These are phyloP conservation scores for Atrina japonica DNA, from an alignment of 2,888 invertebrate species.

Conservation along the genomic window DNA sequence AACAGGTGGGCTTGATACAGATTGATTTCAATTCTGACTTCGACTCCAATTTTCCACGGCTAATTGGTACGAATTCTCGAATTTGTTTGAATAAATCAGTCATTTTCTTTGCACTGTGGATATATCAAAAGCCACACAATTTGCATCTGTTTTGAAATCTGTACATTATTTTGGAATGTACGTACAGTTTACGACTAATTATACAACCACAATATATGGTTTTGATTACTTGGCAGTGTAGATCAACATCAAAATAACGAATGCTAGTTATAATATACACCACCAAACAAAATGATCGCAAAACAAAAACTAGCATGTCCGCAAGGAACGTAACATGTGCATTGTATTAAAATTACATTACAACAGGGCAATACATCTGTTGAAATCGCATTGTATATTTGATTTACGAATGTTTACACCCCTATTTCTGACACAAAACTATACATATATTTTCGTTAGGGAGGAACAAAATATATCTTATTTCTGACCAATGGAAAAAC, in stretches of 20 bases:
- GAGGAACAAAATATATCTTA: constrained; percentile 19
- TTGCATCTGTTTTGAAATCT: too few relatives aligned
- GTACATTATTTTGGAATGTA: too few relatives aligned
- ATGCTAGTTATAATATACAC: too few relatives aligned
- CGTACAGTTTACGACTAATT: too few relatives aligned
- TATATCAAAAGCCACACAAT: too few relatives aligned
- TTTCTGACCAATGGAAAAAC: constrained; percentile 28
- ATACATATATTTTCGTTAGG: constrained; percentile 18
- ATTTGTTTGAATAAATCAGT: too few relatives aligned
- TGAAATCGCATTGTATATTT: constrained; percentile 20
- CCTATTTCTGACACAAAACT: constrained; percentile 19
- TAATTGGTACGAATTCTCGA: constrained; percentile 12
- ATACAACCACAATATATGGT: too few relatives aligned
- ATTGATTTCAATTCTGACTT: constrained; percentile 4
- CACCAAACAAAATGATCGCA: too few relatives aligned
- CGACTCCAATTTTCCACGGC: constrained; percentile 1
- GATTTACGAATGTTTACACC: constrained; percentile 34
- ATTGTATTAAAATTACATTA: constrained; percentile 19
- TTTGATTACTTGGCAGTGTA: too few relatives aligned
- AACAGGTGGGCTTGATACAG: constrained; percentile 20
- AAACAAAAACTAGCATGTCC: constrained; percentile 14
- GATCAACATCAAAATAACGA: too few relatives aligned
- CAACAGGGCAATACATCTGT: constrained; percentile 22
- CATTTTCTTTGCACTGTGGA: too few relatives aligned
- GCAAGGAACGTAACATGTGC: constrained; percentile 17